Base-by-base conservation (phyloP, 1,140 invertebrate genomes). In the Diorhabda carinulata region DNA sequence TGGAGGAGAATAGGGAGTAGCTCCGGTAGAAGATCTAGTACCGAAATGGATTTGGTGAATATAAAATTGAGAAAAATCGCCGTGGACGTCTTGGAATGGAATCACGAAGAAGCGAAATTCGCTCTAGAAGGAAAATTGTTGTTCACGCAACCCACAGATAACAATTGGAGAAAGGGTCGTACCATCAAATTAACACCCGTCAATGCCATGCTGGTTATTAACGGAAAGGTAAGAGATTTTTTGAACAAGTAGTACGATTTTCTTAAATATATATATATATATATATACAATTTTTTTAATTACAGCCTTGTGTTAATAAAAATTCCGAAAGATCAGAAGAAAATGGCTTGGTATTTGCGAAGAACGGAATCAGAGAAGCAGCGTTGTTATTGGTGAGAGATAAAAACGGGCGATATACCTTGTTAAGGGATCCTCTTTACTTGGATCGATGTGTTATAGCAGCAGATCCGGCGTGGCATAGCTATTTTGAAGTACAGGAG, bases 401-500 rank as follows among this genome's bases (percentile, higher is more conserved):
- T 80, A 97, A 97, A 81, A 90, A 92, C 68, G 93, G 93, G 47
- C 86, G 94, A 77, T 95, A 94, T 79, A 90, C 92, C 60, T 85
- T 95, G 60, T 85, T 95, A 67, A 87, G 95, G 80, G 95, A 97
- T 78, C 95, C 95, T 43, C 86, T 97, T 64, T 92, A 92, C 82
- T 84, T 97, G 72, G 93, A 96, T 79, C 89, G 92, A 77, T 96
- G 94, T 82, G 92, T 97, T 68, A 91, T 97, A 57, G 93, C 91
- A 74, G 89, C 90, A 72, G 89, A 91, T 68, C 94, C 97, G 78
- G 88, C 90, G 61, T 89, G 90, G 77, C 92, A 95, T 80, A 94
- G 97, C 81, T 95, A 95, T 80, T 97, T 98, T 82, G 96, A 98
- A 87, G 88, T 98, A 74, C 93, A 97, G 82, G 95, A 98, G 83